Base-by-base conservation (phyloP, 2,113 vertebrate genomes). In the Cathartes aura region DNA sequence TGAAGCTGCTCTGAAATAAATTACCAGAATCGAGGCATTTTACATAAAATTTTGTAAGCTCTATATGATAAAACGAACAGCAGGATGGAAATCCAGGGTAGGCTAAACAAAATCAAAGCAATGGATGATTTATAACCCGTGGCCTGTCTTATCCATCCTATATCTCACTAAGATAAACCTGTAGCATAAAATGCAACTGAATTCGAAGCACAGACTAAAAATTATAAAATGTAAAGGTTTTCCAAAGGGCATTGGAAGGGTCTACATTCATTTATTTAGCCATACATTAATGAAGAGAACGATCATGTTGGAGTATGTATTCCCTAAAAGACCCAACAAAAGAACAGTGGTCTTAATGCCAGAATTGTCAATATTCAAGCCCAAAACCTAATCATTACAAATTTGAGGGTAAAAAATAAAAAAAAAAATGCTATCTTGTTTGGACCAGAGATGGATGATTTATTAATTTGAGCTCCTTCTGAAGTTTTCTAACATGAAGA, bases 401-500 rank as follows among this genome's bases (percentile, higher is more conserved):
- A 68, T 21, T 6, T 59, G 30, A 71, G 19, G 24, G 18, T 71
- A 15, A 74, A 62, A 82, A 75, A 6, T 47, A 62, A 1, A 15
- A 17, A 64, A 64, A 60, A 15, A 58, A 45, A 6, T 2, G 1
- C 10, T 60, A 48, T 60, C 32, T 74, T 36, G 6, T 79, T 90
- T 88, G 38, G 66, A 17, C 83, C 88, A 55, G 34, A 60, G 87
- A 48, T 36, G 14, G 29, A 5, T 18, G 12, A 34, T 36, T 95
- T 79, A 70, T 72, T 92, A 42, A 85, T 90, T 85, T 81, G 89
- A 95, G 60, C 36, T 53, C 22, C 22, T 74, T 50, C 70, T 87
- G 78, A 90, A 93, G 92, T 92, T 97, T 97, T 74, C 88, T 75
- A 87, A 76, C 60, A 79, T 76, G 66, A 72, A 43, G 73, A 26